phyloP scores from a whole-genome alignment of 2,888 invertebrate species.

The Panopea generosa region DNA sequence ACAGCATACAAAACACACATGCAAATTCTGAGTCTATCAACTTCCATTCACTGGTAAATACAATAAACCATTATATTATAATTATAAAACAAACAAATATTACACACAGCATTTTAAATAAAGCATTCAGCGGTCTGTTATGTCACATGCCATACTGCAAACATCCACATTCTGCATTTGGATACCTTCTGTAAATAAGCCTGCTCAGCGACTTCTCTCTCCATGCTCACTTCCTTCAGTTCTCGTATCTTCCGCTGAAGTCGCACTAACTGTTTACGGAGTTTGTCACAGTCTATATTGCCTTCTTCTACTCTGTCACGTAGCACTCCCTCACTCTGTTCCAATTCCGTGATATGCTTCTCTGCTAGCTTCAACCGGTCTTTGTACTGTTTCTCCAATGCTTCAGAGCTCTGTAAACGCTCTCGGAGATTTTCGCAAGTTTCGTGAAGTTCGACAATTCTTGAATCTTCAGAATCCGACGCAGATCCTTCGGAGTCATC shows the following conservation, averaged over 20 bases:
- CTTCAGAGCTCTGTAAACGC: constrained; percentile 70
- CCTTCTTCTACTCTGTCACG: constrained; percentile 75
- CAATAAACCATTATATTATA: too few relatives aligned
- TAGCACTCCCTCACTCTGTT: constrained; percentile 70
- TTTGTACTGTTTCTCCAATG: constrained; percentile 70
- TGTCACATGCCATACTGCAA: constrained; percentile 16
- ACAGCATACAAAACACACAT: too few relatives aligned
- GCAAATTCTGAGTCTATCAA: too few relatives aligned
- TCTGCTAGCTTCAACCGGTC: constrained; percentile 78
- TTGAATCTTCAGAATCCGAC: constrained; percentile 60
- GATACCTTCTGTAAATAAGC: constrained; percentile 77
- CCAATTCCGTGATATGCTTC: constrained; percentile 76
- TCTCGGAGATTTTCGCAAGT: constrained; percentile 76
- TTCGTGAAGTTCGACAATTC: constrained; percentile 72
- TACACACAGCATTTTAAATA: too few relatives aligned
- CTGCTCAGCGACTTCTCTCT: constrained; percentile 75
- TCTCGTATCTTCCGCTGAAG: constrained; percentile 75
- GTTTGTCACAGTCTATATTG: constrained; percentile 67
- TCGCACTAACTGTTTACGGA: constrained; percentile 69
- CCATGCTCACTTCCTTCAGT: constrained; percentile 73
- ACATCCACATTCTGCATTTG: not conserved
- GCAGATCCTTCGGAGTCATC: constrained; percentile 53
- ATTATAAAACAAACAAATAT: too few relatives aligned
- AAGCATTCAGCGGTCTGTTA: not conserved
- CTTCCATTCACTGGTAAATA: too few relatives aligned